Base-by-base conservation (phyloP, 2,888 invertebrate species). In the Amphipyra berbera region DNA sequence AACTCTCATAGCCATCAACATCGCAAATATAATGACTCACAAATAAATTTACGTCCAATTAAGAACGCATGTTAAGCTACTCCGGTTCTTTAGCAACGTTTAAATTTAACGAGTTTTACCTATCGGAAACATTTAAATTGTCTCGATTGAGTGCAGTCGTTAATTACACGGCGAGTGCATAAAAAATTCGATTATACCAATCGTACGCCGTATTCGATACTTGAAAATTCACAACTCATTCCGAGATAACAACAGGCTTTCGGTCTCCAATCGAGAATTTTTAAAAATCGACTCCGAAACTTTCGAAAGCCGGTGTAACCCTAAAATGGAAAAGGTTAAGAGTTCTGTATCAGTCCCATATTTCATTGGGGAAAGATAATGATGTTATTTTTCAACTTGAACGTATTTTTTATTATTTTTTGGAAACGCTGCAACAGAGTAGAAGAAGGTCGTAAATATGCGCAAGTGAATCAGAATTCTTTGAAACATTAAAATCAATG, bases 101-200 rank as follows among this genome's bases (percentile, higher is more conserved):
- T 78, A 81, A 80, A 81, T 82, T 81, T 82, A 84, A 84, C 79
- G 81, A 83, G 82, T 85, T 83, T 79, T 75, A 70, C 71, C 81
- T 76, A 88, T 88, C 89, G 91, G 90, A 91, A 89, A 90, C 85
- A 83, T 87, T 86, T 75, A 84, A 86, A 83, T 76, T 82, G 82
- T 82, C 76, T 85, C 84, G 78, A 84, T 83, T 81, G 81, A 85
- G 83, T 89, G 85, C 88, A 89, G 84, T 83, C 84, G 83, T 76
- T 82, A 86, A 87, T 83, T 86, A 82, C 83, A 82, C 78, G 15
- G 58, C 10, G 56, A 69, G 49, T 65, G 65, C 57, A 71, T 67
- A 67, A 82, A 83, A 82, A 82, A 82, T 56, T 78, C 82, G 79
- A 84, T 82, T 82, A 82, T 78, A 61, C 77, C 76, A 76, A 74